A percentile compares a stretch with the other conserved stretches of the same genome.
Evolutionary conservation across 2,797 vertebrate genomes (phyloP).

Genomic region (Coluber constrictor): DNA sequence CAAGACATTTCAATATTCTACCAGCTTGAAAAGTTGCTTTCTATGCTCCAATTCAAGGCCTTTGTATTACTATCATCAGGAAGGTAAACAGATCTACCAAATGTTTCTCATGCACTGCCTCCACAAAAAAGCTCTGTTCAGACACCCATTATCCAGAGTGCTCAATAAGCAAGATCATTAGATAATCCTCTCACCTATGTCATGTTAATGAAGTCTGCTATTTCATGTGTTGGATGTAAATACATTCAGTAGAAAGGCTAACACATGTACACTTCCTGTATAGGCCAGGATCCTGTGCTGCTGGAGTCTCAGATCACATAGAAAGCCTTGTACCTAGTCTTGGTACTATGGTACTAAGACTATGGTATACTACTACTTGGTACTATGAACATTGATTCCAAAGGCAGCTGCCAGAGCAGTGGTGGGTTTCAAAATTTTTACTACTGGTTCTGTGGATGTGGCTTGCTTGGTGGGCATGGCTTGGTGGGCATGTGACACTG

Average conservation of each 20-base stretch:
- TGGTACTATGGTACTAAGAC: background rate
- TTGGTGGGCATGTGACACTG: too few relatives aligned
- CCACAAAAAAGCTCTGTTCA: background rate
- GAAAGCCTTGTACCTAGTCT: background rate
- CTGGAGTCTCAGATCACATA: background rate
- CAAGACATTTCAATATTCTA: background rate
- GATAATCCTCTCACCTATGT: background rate
- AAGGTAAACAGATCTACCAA: background rate
- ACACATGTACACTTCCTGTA: background rate
- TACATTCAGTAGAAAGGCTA: background rate
- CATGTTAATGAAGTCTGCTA: background rate
- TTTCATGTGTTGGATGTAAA: background rate
- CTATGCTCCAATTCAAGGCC: background rate
- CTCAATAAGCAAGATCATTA: background rate
- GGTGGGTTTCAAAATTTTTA: too few relatives aligned
- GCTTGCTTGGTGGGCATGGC: too few relatives aligned
- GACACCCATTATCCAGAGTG: background rate
- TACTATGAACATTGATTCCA: background rate
- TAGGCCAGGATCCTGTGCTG: background rate
- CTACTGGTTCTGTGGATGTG: too few relatives aligned
- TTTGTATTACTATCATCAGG: background rate
- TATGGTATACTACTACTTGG: too few relatives aligned
- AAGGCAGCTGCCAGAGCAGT: background rate
- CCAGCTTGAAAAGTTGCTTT: background rate
- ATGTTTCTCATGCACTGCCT: background rate